Percentiles rank a stretch among this genome's conserved stretches.
Conservation (phyloP, 2,113 vertebrate species). For the Alosa alosa region DNA sequence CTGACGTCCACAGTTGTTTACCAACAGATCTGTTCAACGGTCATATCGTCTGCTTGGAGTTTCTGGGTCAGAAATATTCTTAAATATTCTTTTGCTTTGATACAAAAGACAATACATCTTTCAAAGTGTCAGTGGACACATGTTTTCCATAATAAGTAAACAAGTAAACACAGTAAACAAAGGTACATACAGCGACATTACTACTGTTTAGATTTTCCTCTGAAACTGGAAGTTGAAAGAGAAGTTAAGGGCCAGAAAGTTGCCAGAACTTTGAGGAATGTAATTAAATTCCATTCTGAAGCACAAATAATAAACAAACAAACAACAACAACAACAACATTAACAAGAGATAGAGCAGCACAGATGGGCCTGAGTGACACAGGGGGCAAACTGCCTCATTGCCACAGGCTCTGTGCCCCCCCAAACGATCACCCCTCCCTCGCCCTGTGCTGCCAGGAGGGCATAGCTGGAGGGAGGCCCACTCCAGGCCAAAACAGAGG, state of each 20-base stretch:
- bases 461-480: conserved; percentile 7
- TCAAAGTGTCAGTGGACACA: not conserved
- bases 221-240: not conserved
- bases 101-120: not conserved
- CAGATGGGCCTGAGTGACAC: conserved; percentile 14
- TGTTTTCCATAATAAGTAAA: not conserved
- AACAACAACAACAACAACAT: not conserved
- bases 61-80: not conserved
- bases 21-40: not conserved
- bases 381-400: conserved; percentile 2
- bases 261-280: not conserved
- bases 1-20: not conserved
- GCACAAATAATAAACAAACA: conserved; percentile 6
- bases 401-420: conserved; percentile 6
- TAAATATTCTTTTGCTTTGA: not conserved
- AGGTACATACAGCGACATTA: not conserved
- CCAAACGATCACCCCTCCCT: not conserved
- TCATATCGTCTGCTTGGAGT: not conserved
- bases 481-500: not conserved
- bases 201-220: not conserved
- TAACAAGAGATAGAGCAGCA: not conserved
- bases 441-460: not conserved
- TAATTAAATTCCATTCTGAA: not conserved
- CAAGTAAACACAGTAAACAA: no score
- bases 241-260: not conserved